Conservation (phyloP, 2,888 invertebrate species). For the Ametastegia equiseti region DNA sequence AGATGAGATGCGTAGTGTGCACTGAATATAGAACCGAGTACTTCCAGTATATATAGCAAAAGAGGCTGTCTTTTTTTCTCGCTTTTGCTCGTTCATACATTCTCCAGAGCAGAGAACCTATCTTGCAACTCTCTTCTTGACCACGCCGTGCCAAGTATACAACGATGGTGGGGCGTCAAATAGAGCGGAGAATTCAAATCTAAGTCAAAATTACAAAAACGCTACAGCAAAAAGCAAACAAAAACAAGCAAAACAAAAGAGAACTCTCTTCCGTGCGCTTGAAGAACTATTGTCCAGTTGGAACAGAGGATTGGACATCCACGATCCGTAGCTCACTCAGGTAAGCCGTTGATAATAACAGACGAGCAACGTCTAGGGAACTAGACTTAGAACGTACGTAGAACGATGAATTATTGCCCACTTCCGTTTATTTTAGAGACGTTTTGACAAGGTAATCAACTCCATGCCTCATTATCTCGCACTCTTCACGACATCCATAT, state of each 20-base stretch:
- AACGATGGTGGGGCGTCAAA: slow-evolving; percentile 69
- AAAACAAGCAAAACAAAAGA: slow-evolving; percentile 36
- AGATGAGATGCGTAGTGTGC: slow-evolving; percentile 64
- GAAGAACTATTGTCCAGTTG: slow-evolving; percentile 25
- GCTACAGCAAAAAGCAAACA: slow-evolving; percentile 28
- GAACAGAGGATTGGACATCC: not conserved
- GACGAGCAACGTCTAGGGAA: not conserved
- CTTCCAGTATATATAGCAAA: slow-evolving; percentile 74
- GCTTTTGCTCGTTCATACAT: slow-evolving; percentile 72
- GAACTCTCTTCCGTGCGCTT: slow-evolving; percentile 13
- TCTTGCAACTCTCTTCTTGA: slow-evolving; percentile 46
- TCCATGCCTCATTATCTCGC: not conserved
- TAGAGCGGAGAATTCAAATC: slow-evolving; percentile 75
- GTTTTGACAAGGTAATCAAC: not conserved
- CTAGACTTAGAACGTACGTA: too few relatives aligned
- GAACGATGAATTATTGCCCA: not conserved
- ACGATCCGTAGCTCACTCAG: not conserved
- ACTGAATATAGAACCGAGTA: slow-evolving; percentile 69
- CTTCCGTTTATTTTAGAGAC: not conserved
- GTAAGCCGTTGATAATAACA: slow-evolving; percentile 3
- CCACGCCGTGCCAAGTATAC: slow-evolving; percentile 54
- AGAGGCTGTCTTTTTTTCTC: slow-evolving; percentile 70
- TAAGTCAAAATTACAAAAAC: slow-evolving; percentile 71
- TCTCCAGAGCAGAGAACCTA: slow-evolving; percentile 64
- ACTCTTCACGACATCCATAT: not conserved